These are phyloP conservation scores for Lithobius niger DNA, from an alignment of 1,140 invertebrate species.

Conservation along the genomic window DNA sequence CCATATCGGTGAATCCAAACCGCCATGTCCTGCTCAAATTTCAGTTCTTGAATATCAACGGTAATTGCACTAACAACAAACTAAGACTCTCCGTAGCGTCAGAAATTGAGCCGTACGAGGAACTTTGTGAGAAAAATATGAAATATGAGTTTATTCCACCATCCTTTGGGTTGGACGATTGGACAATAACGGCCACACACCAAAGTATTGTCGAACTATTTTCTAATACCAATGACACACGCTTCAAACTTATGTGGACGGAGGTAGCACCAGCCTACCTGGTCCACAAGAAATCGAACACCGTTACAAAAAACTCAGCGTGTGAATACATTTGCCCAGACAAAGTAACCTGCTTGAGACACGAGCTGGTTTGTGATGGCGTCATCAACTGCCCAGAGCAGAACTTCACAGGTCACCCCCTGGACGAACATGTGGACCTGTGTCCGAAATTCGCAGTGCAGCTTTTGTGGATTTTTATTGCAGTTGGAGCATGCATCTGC, in stretches of 20 bases:
- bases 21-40: neutral
- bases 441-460: conserved; percentile 11
- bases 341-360: conserved; percentile 62
- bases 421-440: neutral
- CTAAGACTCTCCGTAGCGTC: neutral
- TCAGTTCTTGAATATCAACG: neutral
- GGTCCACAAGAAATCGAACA: conserved; percentile 24
- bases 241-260: conserved; percentile 77
- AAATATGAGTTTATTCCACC: neutral
- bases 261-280: conserved; percentile 37
- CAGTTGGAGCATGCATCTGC: no score
- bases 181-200: neutral
- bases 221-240: conserved; percentile 40
- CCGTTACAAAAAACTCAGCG: neutral
- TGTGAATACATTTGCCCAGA: conserved; percentile 58
- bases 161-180: neutral
- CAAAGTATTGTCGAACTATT: neutral
- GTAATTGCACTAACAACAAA: neutral
- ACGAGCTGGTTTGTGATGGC: conserved; percentile 67
- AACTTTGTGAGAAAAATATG: neutral
- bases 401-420: conserved; percentile 3
- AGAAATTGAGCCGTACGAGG: neutral
- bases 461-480: conserved; percentile 3
- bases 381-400: conserved; percentile 58
- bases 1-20: neutral